Base-by-base conservation (phyloP, 1,140 invertebrate species). In the Brachionus paranguensis region DNA sequence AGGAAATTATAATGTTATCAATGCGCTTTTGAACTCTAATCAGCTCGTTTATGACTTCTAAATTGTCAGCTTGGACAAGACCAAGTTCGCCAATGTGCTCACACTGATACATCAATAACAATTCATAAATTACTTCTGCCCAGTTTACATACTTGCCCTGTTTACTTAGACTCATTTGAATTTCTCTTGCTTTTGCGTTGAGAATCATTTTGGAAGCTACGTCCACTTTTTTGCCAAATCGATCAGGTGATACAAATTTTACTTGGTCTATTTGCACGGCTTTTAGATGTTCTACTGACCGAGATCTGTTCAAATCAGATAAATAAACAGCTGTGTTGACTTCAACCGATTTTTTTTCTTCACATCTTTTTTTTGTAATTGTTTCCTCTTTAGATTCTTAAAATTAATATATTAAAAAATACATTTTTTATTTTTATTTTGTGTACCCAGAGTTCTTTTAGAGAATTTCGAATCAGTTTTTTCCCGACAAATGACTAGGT, bases 111-210 rank as follows among this genome's bases (percentile, higher is more conserved):
- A 14, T 20, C 17, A 43, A 6, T 14, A 60, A 11, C 7, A 79
- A 24, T 79, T 65, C 55, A 45, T 65, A 60, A 12, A 79, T 20
- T 33, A 79, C 53, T 37, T 79, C 55, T 17, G 33, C 50, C 78
- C 78, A 79, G n/a, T 14, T 79, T 10, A 79, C 78, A 41, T 79
- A 65, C 27, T 65, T 79, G 14, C 78, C 78, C 7, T 47, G 29
- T 43, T 64, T 24, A 14, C 78, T 79, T 2, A 79, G 27, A 47
- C n/a, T 79, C 0, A 79, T 65, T 20, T 64, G 50, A 24, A 60
- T 64, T 64, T 79, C 78, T 17, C 33, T 41, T 3, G 78, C 78
- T 79, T 64, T 79, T 79, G 27, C n/a, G 55, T 79, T 79, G 3
- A 79, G 33, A 5, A 65, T 24, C 33, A 24, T 50, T 76, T 76